Evolutionary conservation across 2,113 vertebrate species (phyloP), one percentile per base, ranked within the genome.

Genomic region (Petrocephalus microphthalmus): DNA sequence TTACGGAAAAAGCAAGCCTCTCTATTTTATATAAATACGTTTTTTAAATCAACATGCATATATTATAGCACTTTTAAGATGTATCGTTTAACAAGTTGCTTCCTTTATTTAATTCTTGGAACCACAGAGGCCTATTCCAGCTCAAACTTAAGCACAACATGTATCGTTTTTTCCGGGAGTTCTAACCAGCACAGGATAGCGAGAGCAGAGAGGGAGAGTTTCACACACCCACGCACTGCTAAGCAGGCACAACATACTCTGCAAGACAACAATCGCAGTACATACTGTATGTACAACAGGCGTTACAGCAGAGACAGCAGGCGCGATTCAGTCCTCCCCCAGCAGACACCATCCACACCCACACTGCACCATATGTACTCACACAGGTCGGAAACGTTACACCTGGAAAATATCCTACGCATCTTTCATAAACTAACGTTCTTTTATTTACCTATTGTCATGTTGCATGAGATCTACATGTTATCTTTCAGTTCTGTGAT

Each of bases 391-490:
- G 4, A 6, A 42, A 78, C 15, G 37, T 17, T 6, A 42, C 71
- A 42, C 71, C 71, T 78, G 71, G 71, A 78, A 37, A 78, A 19
- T 19, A 78, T 78, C 71, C 71, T 7, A 37, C 51, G 74, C 56
- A 86, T 52, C 60, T 56, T 67, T 91, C 93, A 91, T 92, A 86
- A 94, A 95, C 95, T 96, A 96, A 96, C 94, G 42, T 95, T 93
- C 86, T 88, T 92, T 90, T 91, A 92, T 93, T 90, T 92, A 92
- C 91, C 89, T 89, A 89, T 91, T 93, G 89, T 92, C 92, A 91
- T 93, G 83, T 92, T 95, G 94, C 95, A 96, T 96, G 95, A 88
- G 84, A 90, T 91, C 84, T 90, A 88, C 94, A 94, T 94, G 88
- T 93, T 94, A 89, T 89, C 74, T 91, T 60, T 89, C 89, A 90